Evolutionary conservation across 1,140 invertebrate species (phyloP).

Genomic region (Gerris buenoi): DNA sequence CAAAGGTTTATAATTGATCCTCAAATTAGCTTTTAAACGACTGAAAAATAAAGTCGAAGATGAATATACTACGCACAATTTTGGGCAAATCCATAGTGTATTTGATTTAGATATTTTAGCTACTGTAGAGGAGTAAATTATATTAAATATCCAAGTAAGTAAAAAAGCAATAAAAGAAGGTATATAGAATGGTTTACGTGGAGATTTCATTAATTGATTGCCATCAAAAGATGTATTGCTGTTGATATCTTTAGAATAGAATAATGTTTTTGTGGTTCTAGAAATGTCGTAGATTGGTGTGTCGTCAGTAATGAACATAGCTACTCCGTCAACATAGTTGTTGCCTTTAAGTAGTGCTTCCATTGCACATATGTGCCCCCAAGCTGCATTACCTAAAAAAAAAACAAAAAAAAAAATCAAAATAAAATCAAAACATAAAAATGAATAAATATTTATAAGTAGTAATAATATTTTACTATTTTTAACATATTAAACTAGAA

Average conservation of each 20-base stretch:
- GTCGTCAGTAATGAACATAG: not conserved
- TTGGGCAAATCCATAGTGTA: not conserved
- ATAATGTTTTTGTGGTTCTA: not conserved
- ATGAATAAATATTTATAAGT: no score
- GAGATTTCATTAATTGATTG: not conserved
- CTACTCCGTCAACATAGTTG: not conserved
- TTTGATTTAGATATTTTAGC: not conserved
- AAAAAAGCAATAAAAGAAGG: not conserved
- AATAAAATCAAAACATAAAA: no score
- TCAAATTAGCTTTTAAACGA: not conserved
- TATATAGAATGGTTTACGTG: not conserved
- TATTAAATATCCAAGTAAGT: not conserved
- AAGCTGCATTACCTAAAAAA: not conserved
- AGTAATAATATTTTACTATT: no score
- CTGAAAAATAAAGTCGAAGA: not conserved
- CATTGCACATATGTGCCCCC: not conserved
- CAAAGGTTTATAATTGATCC: not conserved
- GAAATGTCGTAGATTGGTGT: not conserved
- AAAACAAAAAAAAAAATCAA: no score
- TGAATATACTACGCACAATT: not conserved
- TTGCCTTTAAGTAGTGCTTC: not conserved
- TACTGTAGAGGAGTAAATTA: not conserved
- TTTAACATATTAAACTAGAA: no score
- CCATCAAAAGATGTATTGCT: not conserved
- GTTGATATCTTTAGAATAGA: not conserved